Evolutionary conservation across 2,113 vertebrate species (phyloP), one percentile per base, ranked within the genome.

Genomic region (Paramisgurnus dabryanus): DNA sequence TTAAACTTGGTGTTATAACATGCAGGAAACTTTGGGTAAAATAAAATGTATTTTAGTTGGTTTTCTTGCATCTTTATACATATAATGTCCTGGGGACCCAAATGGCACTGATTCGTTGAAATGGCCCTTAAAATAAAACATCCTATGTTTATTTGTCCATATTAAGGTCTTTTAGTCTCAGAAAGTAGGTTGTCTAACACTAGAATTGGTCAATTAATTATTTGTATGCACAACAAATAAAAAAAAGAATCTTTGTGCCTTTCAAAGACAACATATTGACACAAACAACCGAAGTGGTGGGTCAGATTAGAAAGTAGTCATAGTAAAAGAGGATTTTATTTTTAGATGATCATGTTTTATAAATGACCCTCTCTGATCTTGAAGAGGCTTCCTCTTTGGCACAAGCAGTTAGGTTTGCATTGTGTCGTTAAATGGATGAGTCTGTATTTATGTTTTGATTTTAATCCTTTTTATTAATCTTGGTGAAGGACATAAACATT

Each of bases 301-400:
- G 87, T 89, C 90, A 89, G 88, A 92, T 91, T 89, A 88, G 85
- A 75, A 72, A 86, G 86, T 84, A 78, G 84, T 64, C 83, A 73
- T 61, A 43, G 81, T 86, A 85, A 85, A 84, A 84, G 81, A 87
- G 81, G 83, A 76, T 82, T 90, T 88, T 91, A 92, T 92, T 92
- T 92, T 89, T 91, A 90, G 90, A 88, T 67, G 49, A 60, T 78
- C 88, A 92, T 92, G 88, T 90, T 93, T 93, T 92, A 93, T 92
- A 87, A 83, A 92, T 91, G 89, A 85, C 81, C 87, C 67, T 49
- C 74, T 75, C 68, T 61, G 76, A 85, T 84, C 78, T 80, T 22
- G 5, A 27, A 80, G 67, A 68, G 49, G n/a, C 82, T 50, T 49
- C 57, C 68, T 72, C 63, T 18, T 80, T 81, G 41, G 0, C 39